Evolutionary conservation across 2,113 vertebrate species (phyloP).

Genomic region (Glaucomys volans): DNA sequence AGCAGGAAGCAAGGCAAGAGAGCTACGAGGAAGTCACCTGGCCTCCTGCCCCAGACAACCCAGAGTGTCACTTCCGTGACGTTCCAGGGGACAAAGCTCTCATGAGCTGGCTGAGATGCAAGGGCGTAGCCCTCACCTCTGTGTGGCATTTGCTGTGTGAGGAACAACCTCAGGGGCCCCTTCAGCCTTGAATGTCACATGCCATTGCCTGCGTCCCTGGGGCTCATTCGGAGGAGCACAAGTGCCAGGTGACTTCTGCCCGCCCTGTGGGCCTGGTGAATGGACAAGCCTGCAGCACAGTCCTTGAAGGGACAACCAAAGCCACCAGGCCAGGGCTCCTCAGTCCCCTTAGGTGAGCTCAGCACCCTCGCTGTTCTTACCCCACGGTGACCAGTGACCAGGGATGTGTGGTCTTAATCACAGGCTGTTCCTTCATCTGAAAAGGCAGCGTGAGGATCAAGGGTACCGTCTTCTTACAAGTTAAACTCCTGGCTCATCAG

Average conservation of each 20-base stretch:
- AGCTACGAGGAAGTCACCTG: not conserved
- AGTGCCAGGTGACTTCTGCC: not conserved
- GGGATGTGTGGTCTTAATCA: slow-evolving; percentile 60
- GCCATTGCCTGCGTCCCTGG: rapidly evolving
- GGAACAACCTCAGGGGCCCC: not conserved
- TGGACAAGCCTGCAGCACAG: not conserved
- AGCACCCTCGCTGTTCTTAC: not conserved
- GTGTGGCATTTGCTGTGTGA: not conserved
- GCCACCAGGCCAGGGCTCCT: not conserved
- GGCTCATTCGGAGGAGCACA: not conserved
- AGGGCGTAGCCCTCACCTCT: not conserved
- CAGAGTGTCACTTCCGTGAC: not conserved
- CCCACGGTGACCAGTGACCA: not conserved
- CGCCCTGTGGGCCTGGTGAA: not conserved
- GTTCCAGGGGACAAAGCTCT: not conserved
- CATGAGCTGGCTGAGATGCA: not conserved
- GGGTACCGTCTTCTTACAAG: slow-evolving; percentile 72
- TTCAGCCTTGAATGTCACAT: not conserved
- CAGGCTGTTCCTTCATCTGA: slow-evolving; percentile 65
- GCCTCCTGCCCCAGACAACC: not conserved
- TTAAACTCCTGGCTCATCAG: slow-evolving; percentile 66
- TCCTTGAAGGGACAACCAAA: not conserved
- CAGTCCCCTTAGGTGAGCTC: not conserved
- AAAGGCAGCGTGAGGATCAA: slow-evolving; percentile 29
- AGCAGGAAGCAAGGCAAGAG: not conserved